A percentile compares a stretch with the other conserved stretches of the same genome.
Evolutionary conservation across 2,113 vertebrate genomes (phyloP).

Genomic region (Elaphurus davidianus): DNA sequence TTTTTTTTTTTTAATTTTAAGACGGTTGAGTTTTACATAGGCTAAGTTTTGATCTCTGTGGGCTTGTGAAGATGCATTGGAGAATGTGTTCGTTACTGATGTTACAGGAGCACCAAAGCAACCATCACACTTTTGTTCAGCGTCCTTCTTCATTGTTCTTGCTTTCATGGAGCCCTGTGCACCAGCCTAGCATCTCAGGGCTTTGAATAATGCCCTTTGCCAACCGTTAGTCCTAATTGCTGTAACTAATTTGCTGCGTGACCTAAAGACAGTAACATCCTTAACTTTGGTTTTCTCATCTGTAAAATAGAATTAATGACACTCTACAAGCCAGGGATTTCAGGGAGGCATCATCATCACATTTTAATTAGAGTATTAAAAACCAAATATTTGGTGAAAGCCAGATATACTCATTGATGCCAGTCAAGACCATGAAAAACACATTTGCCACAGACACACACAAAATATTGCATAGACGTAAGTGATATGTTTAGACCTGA

Average conservation of each 20-base stretch:
- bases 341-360: background rate
- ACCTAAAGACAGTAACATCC: background rate
- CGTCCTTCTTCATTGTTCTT: background rate
- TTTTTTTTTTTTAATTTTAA: background rate
- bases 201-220: background rate
- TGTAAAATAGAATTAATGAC: background rate
- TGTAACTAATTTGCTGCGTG: background rate
- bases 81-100: background rate
- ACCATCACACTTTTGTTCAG: background rate
- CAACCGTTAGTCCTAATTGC: constrained; percentile 21
- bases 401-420: background rate
- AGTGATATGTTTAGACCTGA: background rate
- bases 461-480: background rate
- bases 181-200: background rate
- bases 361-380: background rate
- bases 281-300: constrained; percentile 36
- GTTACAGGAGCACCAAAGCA: no score
- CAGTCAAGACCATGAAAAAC: background rate
- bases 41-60: background rate
- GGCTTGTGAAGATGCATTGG: background rate
- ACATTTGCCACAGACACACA: background rate
- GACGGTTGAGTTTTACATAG: background rate
- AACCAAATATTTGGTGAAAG: background rate
- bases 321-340: background rate
- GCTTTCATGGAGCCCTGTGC: background rate